These are phyloP conservation scores for Indicator indicator DNA, from an alignment of 2,113 vertebrate species.

Conservation along the genomic window DNA sequence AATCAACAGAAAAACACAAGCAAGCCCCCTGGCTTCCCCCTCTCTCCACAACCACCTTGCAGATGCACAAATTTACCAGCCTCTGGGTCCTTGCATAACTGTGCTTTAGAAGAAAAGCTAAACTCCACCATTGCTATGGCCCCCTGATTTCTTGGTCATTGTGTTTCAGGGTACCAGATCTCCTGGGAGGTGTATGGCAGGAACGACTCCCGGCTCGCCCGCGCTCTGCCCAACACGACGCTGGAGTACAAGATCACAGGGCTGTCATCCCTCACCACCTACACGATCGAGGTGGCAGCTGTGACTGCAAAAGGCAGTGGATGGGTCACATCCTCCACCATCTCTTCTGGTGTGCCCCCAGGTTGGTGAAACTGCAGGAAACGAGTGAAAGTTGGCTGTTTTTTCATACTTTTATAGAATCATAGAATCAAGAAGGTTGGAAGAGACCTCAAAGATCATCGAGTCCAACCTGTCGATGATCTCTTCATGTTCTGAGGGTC, in stretches of 20 bases:
- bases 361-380: slow-evolving; percentile 71
- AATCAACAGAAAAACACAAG: too few species aligned
- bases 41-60: too few species aligned
- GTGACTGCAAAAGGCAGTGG: slow-evolving; percentile 84
- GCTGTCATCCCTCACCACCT: slow-evolving; percentile 89
- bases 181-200: slow-evolving; percentile 89
- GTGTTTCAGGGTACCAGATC: slow-evolving; percentile 83
- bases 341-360: slow-evolving; percentile 96
- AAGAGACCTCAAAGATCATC: too few species aligned
- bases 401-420: rapidly evolving
- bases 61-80: background rate
- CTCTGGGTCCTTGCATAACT: background rate
- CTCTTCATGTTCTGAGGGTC: background rate
- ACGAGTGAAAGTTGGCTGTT: background rate
- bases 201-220: slow-evolving; percentile 81
- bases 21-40: too few species aligned
- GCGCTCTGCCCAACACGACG: slow-evolving; percentile 82
- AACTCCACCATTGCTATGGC: background rate
- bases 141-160: background rate
- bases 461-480: too few species aligned
- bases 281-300: slow-evolving; percentile 90
- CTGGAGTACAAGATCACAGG: slow-evolving; percentile 89
- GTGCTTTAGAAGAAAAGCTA: background rate
- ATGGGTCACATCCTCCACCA: slow-evolving; percentile 84
- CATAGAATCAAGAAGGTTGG: too few species aligned